These are phyloP conservation scores for Dichetophora obliterata DNA, from an alignment of 2,888 invertebrate species.

Conservation along the genomic window DNA sequence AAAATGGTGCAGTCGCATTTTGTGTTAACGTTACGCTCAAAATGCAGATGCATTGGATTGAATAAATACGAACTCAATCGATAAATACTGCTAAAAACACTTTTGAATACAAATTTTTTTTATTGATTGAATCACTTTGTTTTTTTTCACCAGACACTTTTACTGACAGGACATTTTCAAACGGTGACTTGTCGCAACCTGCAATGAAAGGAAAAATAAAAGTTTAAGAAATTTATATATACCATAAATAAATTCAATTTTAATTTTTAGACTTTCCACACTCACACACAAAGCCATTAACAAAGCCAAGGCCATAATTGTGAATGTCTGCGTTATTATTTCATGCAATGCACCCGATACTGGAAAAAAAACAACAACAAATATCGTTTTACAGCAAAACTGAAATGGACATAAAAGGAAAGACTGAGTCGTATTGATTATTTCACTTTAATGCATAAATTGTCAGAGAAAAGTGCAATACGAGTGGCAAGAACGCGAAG, in stretches of 20 bases:
- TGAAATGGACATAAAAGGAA: not conserved
- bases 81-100: not conserved
- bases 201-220: constrained; percentile 5
- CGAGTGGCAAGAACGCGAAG: not conserved
- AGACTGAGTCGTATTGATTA: not conserved
- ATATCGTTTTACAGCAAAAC: not conserved
- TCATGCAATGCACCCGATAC: not conserved
- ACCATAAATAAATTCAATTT: too few relatives aligned
- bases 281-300: too few relatives aligned
- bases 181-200: not conserved
- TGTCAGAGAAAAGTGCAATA: not conserved
- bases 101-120: not conserved
- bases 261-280: too few relatives aligned
- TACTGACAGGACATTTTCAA: not conserved
- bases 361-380: not conserved
- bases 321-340: not conserved
- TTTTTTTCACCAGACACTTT: not conserved
- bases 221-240: not conserved
- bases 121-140: not conserved
- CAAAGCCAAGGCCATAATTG: too few relatives aligned
- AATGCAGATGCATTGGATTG: constrained; percentile 90
- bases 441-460: not conserved
- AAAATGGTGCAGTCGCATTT: constrained; percentile 96
- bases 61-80: not conserved
- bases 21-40: constrained; percentile 92